Percentiles rank a stretch among this genome's conserved stretches.
phyloP scores from a whole-genome alignment of 2,888 invertebrate species.

The Mythimna impura region DNA sequence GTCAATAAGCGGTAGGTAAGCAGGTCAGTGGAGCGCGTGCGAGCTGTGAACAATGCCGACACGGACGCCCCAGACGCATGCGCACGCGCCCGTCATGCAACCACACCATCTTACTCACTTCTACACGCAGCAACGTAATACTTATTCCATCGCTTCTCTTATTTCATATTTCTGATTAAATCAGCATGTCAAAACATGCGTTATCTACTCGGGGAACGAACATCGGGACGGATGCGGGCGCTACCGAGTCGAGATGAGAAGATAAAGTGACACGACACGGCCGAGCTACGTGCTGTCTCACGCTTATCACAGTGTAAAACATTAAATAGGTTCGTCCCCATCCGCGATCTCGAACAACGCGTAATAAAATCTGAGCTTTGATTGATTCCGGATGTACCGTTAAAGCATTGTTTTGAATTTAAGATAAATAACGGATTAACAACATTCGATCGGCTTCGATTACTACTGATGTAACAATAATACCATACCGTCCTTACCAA shows the following conservation, averaged over 20 bases:
- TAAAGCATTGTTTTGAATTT: constrained; percentile 28
- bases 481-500: constrained; percentile 14
- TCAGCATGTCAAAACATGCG: constrained; percentile 55
- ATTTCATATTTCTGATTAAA: constrained; percentile 50
- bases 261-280: constrained; percentile 74
- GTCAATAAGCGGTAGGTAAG: constrained; percentile 87
- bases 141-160: constrained; percentile 62
- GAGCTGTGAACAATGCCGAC: constrained; percentile 79
- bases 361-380: constrained; percentile 19
- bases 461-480: constrained; percentile 18
- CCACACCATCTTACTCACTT: constrained; percentile 33
- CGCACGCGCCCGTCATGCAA: constrained; percentile 71
- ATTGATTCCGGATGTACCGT: constrained; percentile 34
- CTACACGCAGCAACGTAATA: constrained; percentile 52
- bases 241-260: constrained; percentile 65
- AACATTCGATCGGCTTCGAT: constrained; percentile 10
- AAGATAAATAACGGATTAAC: constrained; percentile 15
- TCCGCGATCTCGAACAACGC: constrained; percentile 22
- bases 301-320: constrained; percentile 76
- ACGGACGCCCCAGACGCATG: constrained; percentile 68
- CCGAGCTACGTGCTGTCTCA: constrained; percentile 73
- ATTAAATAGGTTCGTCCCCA: constrained; percentile 31
- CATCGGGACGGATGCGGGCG: constrained; percentile 68
- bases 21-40: constrained; percentile 87
- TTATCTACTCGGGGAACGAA: constrained; percentile 59